These are phyloP conservation scores for Creontiades dilutus DNA, from an alignment of 2,888 invertebrate genomes.

Conservation along the genomic window DNA sequence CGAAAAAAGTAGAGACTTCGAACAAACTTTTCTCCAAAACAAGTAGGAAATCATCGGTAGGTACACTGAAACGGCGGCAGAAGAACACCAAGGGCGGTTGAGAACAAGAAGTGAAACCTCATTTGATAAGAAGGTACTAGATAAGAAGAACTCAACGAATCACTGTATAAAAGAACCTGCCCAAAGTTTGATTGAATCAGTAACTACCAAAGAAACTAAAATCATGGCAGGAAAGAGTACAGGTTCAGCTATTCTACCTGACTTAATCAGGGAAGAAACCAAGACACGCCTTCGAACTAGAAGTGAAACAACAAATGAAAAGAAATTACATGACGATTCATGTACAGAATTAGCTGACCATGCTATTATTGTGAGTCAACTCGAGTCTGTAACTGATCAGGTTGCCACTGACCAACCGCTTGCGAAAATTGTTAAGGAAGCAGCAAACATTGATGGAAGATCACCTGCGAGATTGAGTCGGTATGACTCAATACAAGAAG, in stretches of 20 bases:
- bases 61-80: neutral
- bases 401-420: neutral
- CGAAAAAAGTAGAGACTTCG: neutral
- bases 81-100: neutral
- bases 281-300: constrained; percentile 14
- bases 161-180: neutral
- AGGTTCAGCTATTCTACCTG: neutral
- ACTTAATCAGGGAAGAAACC: neutral
- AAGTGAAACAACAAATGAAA: constrained; percentile 22
- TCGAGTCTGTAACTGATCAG: neutral
- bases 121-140: neutral
- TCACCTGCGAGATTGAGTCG: neutral
- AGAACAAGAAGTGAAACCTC: neutral
- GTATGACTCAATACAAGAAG: neutral
- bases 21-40: neutral
- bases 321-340: neutral
- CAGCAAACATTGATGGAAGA: neutral
- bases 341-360: neutral
- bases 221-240: neutral
- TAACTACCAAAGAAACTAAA: neutral
- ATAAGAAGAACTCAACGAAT: neutral
- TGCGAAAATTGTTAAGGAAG: neutral
- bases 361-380: neutral
- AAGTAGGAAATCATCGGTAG: neutral
- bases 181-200: neutral